Evolutionary conservation across 2,797 vertebrate species (phyloP), one percentile per base, ranked within the genome.

Genomic region (Pagetopsis macropterus): DNA sequence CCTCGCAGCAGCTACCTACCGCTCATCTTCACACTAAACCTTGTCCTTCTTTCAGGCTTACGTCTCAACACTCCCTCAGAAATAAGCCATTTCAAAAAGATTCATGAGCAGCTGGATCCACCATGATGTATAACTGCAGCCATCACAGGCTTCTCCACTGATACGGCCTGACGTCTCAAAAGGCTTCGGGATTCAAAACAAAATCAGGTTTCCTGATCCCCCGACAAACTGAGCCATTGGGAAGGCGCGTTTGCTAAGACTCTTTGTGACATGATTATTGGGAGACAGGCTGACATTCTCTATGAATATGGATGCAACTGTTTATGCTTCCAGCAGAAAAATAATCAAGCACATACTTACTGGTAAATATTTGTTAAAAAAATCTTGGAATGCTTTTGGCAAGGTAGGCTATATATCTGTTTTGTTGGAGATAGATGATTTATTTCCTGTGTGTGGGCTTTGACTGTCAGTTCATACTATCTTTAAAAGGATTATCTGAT

Each of bases 401-500:
- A 86, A 86, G 82, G 86, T 84, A 82, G 76, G 83, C 75, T 84
- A 84, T 88, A 81, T 92, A 87, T 90, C 70, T 85, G 79, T 91
- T 87, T 90, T 88, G 83, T 89, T 80, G 60, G 59, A 68, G 78
- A 80, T 60, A 91, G 84, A 91, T 93, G 88, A 91, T 92, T 93
- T 91, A 81, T 92, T 91, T 89, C 83, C 88, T 88, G 84, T 90
- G 90, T 93, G 89, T 92, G 88, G 89, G 91, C 85, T 89, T 89
- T 90, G 92, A 88, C 93, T 90, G 90, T 93, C 91, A 93, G 83
- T 93, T 95, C 88, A 91, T 93, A 91, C 91, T 87, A 93, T 93
- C 91, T 94, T 94, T 93, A 94, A 94, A 93, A 89, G 93, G 94
- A 94, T 95, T 95, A 95, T 93, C 92, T 92, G 89, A 90, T 93